These are phyloP conservation scores for Meloidogyne chitwoodi DNA, from an alignment of 1,140 invertebrate species.

Conservation along the genomic window DNA sequence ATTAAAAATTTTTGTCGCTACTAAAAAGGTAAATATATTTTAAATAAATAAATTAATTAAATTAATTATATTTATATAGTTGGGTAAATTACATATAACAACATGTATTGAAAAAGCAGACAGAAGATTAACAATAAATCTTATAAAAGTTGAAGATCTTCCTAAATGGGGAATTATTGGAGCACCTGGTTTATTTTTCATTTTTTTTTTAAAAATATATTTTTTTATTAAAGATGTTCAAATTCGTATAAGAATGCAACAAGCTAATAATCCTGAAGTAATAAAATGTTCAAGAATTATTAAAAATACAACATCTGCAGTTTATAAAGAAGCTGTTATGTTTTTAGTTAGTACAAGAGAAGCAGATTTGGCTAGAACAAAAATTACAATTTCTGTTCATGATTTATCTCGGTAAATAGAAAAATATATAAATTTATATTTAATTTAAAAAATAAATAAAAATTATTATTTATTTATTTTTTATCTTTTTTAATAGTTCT, in stretches of 20 bases:
- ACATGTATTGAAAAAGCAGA: conserved; percentile 57
- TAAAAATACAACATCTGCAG: conserved; percentile 37
- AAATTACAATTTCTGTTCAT: conserved; percentile 58
- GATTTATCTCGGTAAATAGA: conserved; percentile 46
- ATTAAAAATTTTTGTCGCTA: conserved; percentile 43
- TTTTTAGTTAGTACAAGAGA: conserved; percentile 54
- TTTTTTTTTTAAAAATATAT: not conserved
- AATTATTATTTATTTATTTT: not conserved
- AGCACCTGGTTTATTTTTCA: conserved; percentile 44
- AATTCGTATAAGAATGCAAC: conserved; percentile 34
- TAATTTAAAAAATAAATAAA: not conserved
- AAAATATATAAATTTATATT: not conserved
- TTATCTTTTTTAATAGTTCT: conserved; percentile 37
- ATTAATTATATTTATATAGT: conserved; percentile 50
- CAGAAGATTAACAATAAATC: conserved; percentile 53
- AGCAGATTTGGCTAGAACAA: conserved; percentile 45
- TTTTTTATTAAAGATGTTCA: conserved; percentile 8
- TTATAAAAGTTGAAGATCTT: conserved; percentile 57
- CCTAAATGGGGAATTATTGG: conserved; percentile 58
- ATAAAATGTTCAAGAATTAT: conserved; percentile 49
- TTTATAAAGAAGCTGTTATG: conserved; percentile 60
- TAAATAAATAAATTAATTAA: not conserved
- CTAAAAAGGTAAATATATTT: conserved; percentile 40
- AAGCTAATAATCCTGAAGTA: conserved; percentile 21
- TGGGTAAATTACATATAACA: conserved; percentile 56